phyloP scores from a whole-genome alignment of 1,140 invertebrate species.

The Hylaeus volcanicus region DNA sequence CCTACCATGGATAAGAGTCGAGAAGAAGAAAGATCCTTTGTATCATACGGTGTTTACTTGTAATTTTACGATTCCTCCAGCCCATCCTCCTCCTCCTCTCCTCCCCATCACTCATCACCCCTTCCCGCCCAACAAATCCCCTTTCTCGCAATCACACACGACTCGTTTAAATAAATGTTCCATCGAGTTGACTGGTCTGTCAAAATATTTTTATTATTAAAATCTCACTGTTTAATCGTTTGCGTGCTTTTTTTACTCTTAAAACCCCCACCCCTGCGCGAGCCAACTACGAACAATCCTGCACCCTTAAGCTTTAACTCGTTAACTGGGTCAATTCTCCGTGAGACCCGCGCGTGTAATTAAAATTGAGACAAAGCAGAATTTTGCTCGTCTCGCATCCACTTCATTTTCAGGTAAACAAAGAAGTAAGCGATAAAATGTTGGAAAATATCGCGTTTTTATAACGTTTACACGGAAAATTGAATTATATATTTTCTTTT shows the following conservation, averaged over 20 bases:
- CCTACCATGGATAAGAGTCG: slow-evolving; percentile 42
- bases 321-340: too few species aligned
- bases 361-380: too few species aligned
- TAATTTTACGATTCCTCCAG: slow-evolving; percentile 38
- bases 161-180: slow-evolving; percentile 67
- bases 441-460: too few species aligned
- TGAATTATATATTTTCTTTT: too few species aligned
- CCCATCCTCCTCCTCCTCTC: not conserved
- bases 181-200: slow-evolving; percentile 73
- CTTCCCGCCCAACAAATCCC: not conserved
- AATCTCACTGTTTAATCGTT: slow-evolving; percentile 79
- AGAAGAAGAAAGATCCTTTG: slow-evolving; percentile 42
- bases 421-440: too few species aligned
- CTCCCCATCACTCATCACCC: not conserved
- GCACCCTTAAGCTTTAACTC: too few species aligned
- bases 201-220: slow-evolving; percentile 81
- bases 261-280: not conserved
- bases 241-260: slow-evolving; percentile 33
- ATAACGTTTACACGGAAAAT: too few species aligned
- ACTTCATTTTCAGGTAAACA: too few species aligned
- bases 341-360: too few species aligned
- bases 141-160: slow-evolving; percentile 62
- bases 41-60: slow-evolving; percentile 60
- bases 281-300: too few species aligned
- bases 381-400: too few species aligned